A percentile compares a stretch with the other conserved stretches of the same genome.
These are phyloP conservation scores for Periophthalmus magnuspinnatus DNA, from an alignment of 2,797 vertebrate species.

Conservation along the genomic window DNA sequence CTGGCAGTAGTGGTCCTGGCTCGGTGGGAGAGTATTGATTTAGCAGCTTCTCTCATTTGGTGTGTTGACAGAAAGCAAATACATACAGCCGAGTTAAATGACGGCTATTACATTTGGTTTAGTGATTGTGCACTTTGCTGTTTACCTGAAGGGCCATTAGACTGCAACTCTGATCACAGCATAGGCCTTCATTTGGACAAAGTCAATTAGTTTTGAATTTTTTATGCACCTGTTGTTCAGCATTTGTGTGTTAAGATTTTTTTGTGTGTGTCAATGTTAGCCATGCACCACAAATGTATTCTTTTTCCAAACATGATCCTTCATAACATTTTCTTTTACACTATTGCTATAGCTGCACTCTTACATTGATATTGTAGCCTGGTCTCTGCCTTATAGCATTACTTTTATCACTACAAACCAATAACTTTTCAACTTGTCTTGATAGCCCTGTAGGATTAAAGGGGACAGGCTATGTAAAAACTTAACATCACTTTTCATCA, in stretches of 20 bases:
- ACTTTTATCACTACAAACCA: not conserved
- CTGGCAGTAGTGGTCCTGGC: slow-evolving; percentile 26
- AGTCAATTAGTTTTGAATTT: not conserved
- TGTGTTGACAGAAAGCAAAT: slow-evolving; percentile 62
- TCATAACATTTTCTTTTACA: not conserved
- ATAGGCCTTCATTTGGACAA: slow-evolving; percentile 17
- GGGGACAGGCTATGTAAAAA: no score
- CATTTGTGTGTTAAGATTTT: not conserved
- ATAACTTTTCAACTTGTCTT: not conserved
- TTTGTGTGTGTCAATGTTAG: not conserved
- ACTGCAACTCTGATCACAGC: slow-evolving; percentile 35
- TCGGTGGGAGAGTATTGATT: slow-evolving; percentile 50
- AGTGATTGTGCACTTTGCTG: slow-evolving; percentile 44
- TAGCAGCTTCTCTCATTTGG: slow-evolving; percentile 46
- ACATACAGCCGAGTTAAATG: slow-evolving; percentile 52
- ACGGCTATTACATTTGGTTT: slow-evolving; percentile 56
- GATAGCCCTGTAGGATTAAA: not conserved
- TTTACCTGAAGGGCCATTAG: slow-evolving; percentile 51
- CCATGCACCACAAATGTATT: not conserved
- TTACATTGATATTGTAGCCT: not conserved
- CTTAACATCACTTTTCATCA: no score
- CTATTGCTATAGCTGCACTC: not conserved
- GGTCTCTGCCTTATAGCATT: not conserved
- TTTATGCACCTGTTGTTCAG: not conserved
- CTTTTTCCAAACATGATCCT: not conserved